Conservation (phyloP, 2,113 vertebrate genomes). For the Toxotes chatareus region DNA sequence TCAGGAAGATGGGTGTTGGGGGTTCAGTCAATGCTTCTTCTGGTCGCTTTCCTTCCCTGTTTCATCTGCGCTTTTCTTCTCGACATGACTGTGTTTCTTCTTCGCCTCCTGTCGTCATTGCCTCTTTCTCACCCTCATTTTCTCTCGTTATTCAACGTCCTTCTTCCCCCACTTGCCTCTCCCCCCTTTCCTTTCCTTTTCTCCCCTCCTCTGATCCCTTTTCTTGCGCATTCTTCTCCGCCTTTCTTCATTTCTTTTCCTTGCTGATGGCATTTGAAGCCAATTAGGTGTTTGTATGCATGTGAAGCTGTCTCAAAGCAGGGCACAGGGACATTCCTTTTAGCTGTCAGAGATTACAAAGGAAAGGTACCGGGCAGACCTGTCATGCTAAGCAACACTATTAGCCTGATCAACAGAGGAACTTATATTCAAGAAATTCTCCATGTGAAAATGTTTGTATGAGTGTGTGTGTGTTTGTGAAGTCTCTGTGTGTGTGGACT, state of each 20-base stretch:
- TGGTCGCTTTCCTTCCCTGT: slow-evolving; percentile 11
- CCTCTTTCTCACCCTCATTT: slow-evolving; percentile 33
- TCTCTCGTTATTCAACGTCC: slow-evolving; percentile 32
- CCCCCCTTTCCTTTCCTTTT: not conserved
- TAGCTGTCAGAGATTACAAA: slow-evolving; percentile 42
- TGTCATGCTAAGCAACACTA: slow-evolving; percentile 39
- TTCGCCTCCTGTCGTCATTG: slow-evolving; percentile 33
- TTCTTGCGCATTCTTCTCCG: slow-evolving; percentile 3
- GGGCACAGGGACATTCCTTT: slow-evolving; percentile 39
- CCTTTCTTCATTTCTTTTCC: slow-evolving; percentile 19
- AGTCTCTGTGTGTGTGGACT: slow-evolving; percentile 27
- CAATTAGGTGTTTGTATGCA: slow-evolving; percentile 65
- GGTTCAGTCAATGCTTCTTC: slow-evolving; percentile 29
- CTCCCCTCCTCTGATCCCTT: not conserved
- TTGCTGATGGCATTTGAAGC: slow-evolving; percentile 68
- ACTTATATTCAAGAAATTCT: slow-evolving; percentile 29
- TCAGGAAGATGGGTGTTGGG: slow-evolving; percentile 36
- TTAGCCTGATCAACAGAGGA: slow-evolving; percentile 53
- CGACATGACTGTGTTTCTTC: not conserved
- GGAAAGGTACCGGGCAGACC: slow-evolving; percentile 30
- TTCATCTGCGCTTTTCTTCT: slow-evolving; percentile 32
- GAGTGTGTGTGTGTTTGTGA: slow-evolving; percentile 1
- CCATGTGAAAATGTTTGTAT: slow-evolving; percentile 35
- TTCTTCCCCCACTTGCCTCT: slow-evolving; percentile 1
- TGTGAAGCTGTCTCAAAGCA: slow-evolving; percentile 43